A percentile compares a stretch with the other conserved stretches of the same genome.
Conservation (phyloP, 2,888 invertebrate species). For the Drosophila picticornis region DNA sequence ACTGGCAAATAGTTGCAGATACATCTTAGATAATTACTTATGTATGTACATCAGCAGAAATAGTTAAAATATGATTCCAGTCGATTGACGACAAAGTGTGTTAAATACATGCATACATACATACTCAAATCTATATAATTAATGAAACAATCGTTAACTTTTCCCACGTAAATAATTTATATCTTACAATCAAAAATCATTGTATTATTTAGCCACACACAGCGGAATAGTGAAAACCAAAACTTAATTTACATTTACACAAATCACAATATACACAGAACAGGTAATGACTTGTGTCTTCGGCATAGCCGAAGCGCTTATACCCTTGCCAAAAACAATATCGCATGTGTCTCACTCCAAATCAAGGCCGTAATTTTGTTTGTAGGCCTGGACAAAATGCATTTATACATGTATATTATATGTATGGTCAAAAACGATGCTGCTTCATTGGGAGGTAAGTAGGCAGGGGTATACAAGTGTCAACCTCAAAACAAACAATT, state of each 20-base stretch:
- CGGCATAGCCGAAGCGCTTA: conserved; percentile 20
- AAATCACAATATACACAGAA: conserved; percentile 34
- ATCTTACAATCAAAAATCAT: conserved; percentile 64
- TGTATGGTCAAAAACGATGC: conserved; percentile 3
- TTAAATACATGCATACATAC: conserved; percentile 23
- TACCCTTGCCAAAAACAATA: conserved; percentile 18
- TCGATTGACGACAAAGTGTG: conserved; percentile 19
- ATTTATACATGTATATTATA: conserved; percentile 33
- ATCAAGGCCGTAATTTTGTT: background rate
- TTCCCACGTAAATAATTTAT: conserved; percentile 74
- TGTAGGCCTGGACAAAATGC: conserved; percentile 3
- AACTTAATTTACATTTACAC: conserved; percentile 13
- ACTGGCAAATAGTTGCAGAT: conserved; percentile 59
- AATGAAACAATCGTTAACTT: conserved; percentile 75
- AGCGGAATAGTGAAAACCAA: conserved; percentile 14
- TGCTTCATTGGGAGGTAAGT: background rate
- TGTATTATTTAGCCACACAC: conserved; percentile 60
- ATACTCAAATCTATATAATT: conserved; percentile 28
- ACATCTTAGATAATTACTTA: conserved; percentile 27
- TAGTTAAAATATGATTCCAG: conserved; percentile 42
- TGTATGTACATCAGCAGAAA: conserved; percentile 30
- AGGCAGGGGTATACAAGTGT: conserved; percentile 37
- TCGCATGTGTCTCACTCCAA: background rate
- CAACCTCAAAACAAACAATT: conserved; percentile 33
- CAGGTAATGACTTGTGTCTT: conserved; percentile 14